Evolutionary conservation across 2,113 vertebrate genomes (phyloP).

Genomic region (Mastomys coucha): DNA sequence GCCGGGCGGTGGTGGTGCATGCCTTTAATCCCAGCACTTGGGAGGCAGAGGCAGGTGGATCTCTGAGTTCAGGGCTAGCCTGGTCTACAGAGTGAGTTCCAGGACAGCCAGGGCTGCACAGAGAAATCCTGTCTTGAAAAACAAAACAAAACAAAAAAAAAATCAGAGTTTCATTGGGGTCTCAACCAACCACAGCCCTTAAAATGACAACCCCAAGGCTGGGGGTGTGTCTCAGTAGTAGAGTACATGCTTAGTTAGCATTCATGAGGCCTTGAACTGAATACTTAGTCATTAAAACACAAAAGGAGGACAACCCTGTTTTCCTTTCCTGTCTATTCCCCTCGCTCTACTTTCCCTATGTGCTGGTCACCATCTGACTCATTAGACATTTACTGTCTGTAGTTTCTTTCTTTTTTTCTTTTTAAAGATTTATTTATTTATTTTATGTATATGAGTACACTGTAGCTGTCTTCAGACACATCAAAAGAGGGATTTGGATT

Average conservation of each 20-base stretch:
- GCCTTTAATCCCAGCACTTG: no score
- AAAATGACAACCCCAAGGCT: not conserved
- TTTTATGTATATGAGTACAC: no score
- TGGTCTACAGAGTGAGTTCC: no score
- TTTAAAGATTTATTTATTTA: no score
- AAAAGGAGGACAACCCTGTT: not conserved
- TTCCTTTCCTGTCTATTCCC: accelerated
- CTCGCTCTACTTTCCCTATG: not conserved
- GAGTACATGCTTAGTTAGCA: not conserved
- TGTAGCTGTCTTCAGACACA: no score
- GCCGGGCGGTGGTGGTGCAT: no score
- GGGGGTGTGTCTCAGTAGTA: not conserved
- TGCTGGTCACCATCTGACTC: not conserved
- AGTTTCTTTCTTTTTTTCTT: no score
- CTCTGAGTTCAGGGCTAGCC: no score
- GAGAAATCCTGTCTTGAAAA: not conserved
- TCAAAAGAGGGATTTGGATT: no score
- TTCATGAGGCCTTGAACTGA: not conserved
- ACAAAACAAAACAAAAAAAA: not conserved
- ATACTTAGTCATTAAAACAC: not conserved
- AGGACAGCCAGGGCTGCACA: no score
- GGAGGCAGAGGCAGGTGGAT: no score
- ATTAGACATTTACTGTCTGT: no score
- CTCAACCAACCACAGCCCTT: not conserved
- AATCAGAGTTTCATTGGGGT: not conserved